phyloP scores from a whole-genome alignment of 2,888 invertebrate genomes.

The Platerodrilus igneus region DNA sequence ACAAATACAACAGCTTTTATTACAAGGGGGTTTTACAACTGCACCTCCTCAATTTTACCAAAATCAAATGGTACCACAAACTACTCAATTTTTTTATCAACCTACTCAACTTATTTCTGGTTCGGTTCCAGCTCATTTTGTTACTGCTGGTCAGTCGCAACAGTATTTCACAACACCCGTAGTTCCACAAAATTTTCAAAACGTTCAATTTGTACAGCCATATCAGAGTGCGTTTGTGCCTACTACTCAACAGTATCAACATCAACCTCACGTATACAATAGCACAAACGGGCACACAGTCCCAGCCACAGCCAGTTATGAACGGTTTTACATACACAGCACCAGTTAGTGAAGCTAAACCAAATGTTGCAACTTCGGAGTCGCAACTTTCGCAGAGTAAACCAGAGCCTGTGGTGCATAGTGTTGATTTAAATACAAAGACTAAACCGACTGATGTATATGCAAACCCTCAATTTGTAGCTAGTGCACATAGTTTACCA shows the following conservation, averaged over 20 bases:
- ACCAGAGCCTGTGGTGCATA: too few species aligned
- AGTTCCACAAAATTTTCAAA: slow-evolving; percentile 38
- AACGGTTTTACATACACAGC: slow-evolving; percentile 42
- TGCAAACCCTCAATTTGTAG: slow-evolving; percentile 44
- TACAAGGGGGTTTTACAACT: slow-evolving; percentile 42
- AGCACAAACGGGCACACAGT: slow-evolving; percentile 14
- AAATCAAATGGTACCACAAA: slow-evolving; percentile 41
- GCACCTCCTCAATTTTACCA: slow-evolving; percentile 27
- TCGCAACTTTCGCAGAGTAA: too few species aligned
- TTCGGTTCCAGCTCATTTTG: slow-evolving; percentile 42
- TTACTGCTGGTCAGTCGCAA: slow-evolving; percentile 37
- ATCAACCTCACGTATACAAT: slow-evolving; percentile 38
- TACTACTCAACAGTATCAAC: slow-evolving; percentile 43
- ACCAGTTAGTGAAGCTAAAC: slow-evolving; percentile 27
- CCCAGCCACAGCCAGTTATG: slow-evolving; percentile 38
- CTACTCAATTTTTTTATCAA: slow-evolving; percentile 45
- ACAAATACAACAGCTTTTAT: slow-evolving; percentile 47
- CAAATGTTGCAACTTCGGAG: too few species aligned
- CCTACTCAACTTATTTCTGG: slow-evolving; percentile 37
- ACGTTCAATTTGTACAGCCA: slow-evolving; percentile 45
- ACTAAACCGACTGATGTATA: slow-evolving; percentile 41
- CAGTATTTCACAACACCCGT: slow-evolving; percentile 40
- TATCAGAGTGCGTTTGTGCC: slow-evolving; percentile 45
- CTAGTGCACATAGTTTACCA: slow-evolving; percentile 41
- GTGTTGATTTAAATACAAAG: too few species aligned